Conservation (phyloP, 2,797 vertebrate species). For the Acanthurus tractus region DNA sequence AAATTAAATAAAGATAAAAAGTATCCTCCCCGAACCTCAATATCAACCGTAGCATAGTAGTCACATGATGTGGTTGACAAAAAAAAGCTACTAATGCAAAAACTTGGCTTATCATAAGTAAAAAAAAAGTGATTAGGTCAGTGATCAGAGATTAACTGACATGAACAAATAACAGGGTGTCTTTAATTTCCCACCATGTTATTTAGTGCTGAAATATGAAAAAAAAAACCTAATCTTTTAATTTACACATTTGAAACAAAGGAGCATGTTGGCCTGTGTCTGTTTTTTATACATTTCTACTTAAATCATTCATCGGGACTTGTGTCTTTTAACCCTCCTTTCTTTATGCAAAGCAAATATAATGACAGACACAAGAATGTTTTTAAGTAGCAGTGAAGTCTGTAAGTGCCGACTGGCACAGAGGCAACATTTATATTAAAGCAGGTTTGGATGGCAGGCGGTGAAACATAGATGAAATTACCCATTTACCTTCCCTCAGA, state of each 20-base stretch:
- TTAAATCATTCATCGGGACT: not conserved
- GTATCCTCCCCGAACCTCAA: not conserved
- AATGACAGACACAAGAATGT: conserved; percentile 5
- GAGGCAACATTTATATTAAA: conserved; percentile 57
- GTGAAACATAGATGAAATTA: conserved; percentile 77
- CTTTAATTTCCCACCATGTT: too few species aligned
- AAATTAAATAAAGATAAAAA: too few species aligned
- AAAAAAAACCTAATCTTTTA: not conserved
- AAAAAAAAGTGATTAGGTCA: too few species aligned
- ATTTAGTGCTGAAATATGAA: too few species aligned
- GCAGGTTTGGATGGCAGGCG: conserved; percentile 48
- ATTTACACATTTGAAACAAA: not conserved
- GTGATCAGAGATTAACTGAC: not conserved
- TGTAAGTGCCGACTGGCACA: conserved; percentile 34
- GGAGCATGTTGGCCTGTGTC: not conserved
- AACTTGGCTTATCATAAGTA: not conserved
- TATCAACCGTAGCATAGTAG: not conserved
- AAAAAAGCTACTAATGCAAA: too few species aligned
- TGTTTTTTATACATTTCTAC: not conserved
- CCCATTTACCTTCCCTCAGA: conserved; percentile 64
- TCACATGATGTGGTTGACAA: not conserved
- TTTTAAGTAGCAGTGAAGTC: conserved; percentile 16
- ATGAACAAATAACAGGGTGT: too few species aligned
- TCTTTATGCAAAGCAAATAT: not conserved
- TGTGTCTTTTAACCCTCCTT: not conserved